These are phyloP conservation scores for Lampropteryx suffumata DNA, from an alignment of 2,888 invertebrate species.

Conservation along the genomic window DNA sequence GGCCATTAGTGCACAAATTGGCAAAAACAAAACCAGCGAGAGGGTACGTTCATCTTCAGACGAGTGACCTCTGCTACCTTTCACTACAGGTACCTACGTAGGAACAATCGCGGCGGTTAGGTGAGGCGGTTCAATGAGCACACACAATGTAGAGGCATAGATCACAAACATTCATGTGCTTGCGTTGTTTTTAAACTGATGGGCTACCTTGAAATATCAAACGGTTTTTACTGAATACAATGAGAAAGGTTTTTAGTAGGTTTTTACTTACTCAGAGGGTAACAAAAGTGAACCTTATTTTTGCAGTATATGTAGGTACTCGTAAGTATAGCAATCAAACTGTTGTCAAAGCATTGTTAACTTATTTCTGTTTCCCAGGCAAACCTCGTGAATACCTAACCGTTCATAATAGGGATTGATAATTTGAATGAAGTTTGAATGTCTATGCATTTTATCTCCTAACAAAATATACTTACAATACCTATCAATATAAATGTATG, in stretches of 20 bases:
- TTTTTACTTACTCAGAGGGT: too few relatives aligned
- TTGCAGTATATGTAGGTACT: too few relatives aligned
- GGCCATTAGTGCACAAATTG: not conserved
- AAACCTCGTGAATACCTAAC: not conserved
- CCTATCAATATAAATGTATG: constrained; percentile 15
- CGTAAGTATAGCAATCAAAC: too few relatives aligned
- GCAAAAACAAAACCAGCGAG: constrained; percentile 14
- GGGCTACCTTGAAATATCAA: not conserved
- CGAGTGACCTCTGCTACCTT: constrained; percentile 35
- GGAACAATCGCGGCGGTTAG: constrained; percentile 26
- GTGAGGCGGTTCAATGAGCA: constrained; percentile 34
- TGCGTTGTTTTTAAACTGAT: constrained; percentile 7
- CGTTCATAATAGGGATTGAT: constrained; percentile 1
- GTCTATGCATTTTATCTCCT: constrained; percentile 1
- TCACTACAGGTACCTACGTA: constrained; percentile 36
- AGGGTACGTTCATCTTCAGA: constrained; percentile 27
- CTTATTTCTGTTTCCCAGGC: not conserved
- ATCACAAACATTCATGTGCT: constrained; percentile 10
- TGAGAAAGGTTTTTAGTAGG: too few relatives aligned
- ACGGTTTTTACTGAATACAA: too few relatives aligned
- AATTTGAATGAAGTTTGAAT: constrained; percentile 2
- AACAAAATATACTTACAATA: constrained; percentile 10
- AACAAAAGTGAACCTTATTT: too few relatives aligned
- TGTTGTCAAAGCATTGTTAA: not conserved
- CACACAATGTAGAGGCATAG: constrained; percentile 28